phyloP scores from a whole-genome alignment of 35 echinoderm and acorn worm genomes.

The Diadema setosum region DNA sequence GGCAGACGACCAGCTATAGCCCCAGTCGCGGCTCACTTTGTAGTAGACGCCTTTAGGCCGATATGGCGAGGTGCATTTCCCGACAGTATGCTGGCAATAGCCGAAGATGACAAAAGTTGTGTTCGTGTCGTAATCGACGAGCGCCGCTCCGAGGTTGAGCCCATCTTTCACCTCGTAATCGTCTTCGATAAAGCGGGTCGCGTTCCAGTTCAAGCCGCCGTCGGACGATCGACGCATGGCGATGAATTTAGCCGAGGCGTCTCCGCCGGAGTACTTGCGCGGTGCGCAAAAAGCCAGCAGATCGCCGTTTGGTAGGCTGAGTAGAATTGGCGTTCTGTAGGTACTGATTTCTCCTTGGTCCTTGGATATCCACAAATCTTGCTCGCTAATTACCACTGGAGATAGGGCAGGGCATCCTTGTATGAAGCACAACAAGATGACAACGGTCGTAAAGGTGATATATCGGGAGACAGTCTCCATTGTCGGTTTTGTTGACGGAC shows the following conservation, averaged over 20 bases:
- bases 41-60: conserved; percentile 24
- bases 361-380: conserved; percentile 45
- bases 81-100: conserved; percentile 58
- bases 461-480: too few relatives aligned
- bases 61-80: background rate
- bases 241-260: conserved; percentile 71
- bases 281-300: conserved; percentile 72
- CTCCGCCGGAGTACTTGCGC: conserved; percentile 21
- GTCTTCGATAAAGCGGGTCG: conserved; percentile 25
- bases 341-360: conserved; percentile 10
- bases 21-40: conserved; percentile 64
- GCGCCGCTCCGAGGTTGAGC: conserved; percentile 56
- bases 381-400: conserved; percentile 21
- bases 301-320: conserved; percentile 53
- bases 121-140: conserved; percentile 57
- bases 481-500: too few relatives aligned
- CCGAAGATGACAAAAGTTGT: conserved; percentile 55
- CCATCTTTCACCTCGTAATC: conserved; percentile 70
- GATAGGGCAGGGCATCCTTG: background rate
- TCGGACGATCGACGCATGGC: conserved; percentile 31
- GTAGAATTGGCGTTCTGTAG: conserved; percentile 65
- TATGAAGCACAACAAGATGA: background rate
- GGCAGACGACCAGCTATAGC: conserved; percentile 59
- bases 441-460: background rate
- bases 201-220: background rate